Evolutionary conservation across 1,140 invertebrate species (phyloP).

Genomic region (Agrypnia vestita): DNA sequence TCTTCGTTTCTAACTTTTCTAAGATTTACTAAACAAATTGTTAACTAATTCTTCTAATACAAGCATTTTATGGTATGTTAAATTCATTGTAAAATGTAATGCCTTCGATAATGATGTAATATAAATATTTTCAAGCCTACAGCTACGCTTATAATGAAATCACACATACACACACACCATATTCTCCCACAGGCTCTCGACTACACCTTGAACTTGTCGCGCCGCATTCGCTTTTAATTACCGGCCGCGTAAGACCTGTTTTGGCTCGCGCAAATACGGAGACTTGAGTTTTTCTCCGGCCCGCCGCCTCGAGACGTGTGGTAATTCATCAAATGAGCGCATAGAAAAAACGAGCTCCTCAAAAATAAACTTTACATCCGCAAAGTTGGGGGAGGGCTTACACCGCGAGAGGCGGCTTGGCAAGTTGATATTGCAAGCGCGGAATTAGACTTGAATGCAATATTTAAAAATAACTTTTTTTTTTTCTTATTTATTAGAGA

Average conservation of each 20-base stretch:
- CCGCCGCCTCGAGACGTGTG: conserved; percentile 16
- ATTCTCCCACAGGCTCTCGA: conserved; percentile 1
- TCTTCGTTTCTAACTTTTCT: too few species aligned
- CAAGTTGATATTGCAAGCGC: conserved; percentile 6
- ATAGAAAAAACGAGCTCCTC: conserved; percentile 42
- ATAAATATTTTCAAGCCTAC: conserved; percentile 38
- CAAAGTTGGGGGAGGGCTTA: conserved; percentile 29
- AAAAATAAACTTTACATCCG: conserved; percentile 47
- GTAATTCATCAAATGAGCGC: conserved; percentile 49
- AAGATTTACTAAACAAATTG: too few species aligned
- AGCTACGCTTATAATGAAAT: conserved; percentile 54
- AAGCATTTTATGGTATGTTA: too few species aligned
- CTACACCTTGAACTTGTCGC: neutral
- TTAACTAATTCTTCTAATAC: too few species aligned
- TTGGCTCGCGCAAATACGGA: neutral
- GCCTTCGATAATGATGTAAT: neutral
- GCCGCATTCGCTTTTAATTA: neutral
- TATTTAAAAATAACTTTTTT: too few species aligned
- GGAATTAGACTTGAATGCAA: neutral
- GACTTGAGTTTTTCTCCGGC: conserved; percentile 4
- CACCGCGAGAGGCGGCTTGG: neutral
- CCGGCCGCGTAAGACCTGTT: neutral
- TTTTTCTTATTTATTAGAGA: too few species aligned
- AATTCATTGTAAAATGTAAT: neutral
- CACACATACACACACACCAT: conserved; percentile 51